Evolutionary conservation across 2,888 invertebrate species (phyloP), one percentile per base, ranked within the genome.

Genomic region (Caenorhabditis virilis): DNA sequence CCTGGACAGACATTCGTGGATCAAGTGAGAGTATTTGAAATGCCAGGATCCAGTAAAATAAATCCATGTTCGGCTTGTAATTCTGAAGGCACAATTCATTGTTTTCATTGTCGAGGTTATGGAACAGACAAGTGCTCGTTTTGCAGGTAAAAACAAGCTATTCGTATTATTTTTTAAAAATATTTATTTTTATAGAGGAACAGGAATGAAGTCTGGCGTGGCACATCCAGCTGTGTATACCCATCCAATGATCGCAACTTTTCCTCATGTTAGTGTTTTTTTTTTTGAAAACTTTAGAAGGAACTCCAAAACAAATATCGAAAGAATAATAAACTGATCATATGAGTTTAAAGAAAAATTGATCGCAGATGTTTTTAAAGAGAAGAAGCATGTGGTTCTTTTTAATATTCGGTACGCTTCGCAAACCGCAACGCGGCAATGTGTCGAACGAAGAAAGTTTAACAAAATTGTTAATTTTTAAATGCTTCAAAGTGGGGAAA

Each of bases 151-250:
- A 5, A 20, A 42, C 15, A 36, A 49, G 18, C 15, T n/a, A 16
- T 33, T 43, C 45, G 11, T 43, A 20, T 20, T 13, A 26, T 42
- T 54, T 54, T 25, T 22, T 30, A 47, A n/a, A 41, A 13, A 39
- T 18, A 13, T 16, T 47, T 41, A 16, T 18, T 26, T 30, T 15
- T 64, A 35, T 57, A 79, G 82, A 42, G 83, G 83, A 23, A 83
- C 83, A 7, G 83, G 83, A n/a, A 83, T 83, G 83, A 83, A 83
- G 54, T 78, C 82, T 1, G 83, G 83, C 33, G 82, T 83, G 5
- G 81, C 83, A 13, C 83, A 83, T 71, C 83, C 83, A 1, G 82
- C 83, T 9, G 78, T 82, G 22, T 79, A 78, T 72, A 81, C 82
- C 3, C 83, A 83, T 62, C 82, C 83, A 23, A 78, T 80, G 76